Base-by-base conservation (phyloP, 2,797 vertebrate species). In the Chaunax sp. region DNA sequence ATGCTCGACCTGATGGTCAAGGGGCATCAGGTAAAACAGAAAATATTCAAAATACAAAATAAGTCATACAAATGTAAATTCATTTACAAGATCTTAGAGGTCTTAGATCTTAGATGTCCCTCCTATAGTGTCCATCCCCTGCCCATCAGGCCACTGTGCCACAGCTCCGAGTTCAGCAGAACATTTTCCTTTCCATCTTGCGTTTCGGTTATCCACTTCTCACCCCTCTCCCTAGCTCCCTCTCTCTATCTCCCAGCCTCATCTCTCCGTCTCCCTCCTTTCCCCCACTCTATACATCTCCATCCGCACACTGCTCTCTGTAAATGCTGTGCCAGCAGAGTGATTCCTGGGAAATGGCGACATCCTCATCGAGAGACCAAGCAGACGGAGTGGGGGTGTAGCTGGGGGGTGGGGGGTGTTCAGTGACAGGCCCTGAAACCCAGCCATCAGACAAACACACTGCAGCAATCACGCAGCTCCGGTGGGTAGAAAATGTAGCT, bases 241-340 rank as follows among this genome's bases (percentile, higher is more conserved):
- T 56, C 75, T 69, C 81, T 81, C 70, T 85, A 88, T 85, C 87
- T 78, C 51, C 71, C 79, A 19, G 68, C 71, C 78, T 85, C 85
- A 84, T 86, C 82, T 78, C 77, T 77, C 65, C 65, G 72, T 81
- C 83, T 80, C 68, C 69, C 77, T 69, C 80, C 68, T 75, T 81
- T 52, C 6, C 60, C 40, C 52, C 75, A 61, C 80, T 82, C 87
- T 71, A 84, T 87, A 83, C 57, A 64, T 90, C 80, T 89, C 81
- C 80, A 83, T 86, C 79, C 62, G 2, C 77, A 81, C 78, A 63
- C 78, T 72, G 78, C 79, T 82, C 77, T 67, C 80, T 71, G 81
- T 78, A 86, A 90, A 85, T 75, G 83, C 89, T 87, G 88, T 75
- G 87, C 86, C 81, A 90, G 89, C 87, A 87, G 64, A 83, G 83